A percentile compares a stretch with the other conserved stretches of the same genome.
phyloP scores from a whole-genome alignment of 1,140 invertebrate genomes.

The Argopecten irradians region DNA sequence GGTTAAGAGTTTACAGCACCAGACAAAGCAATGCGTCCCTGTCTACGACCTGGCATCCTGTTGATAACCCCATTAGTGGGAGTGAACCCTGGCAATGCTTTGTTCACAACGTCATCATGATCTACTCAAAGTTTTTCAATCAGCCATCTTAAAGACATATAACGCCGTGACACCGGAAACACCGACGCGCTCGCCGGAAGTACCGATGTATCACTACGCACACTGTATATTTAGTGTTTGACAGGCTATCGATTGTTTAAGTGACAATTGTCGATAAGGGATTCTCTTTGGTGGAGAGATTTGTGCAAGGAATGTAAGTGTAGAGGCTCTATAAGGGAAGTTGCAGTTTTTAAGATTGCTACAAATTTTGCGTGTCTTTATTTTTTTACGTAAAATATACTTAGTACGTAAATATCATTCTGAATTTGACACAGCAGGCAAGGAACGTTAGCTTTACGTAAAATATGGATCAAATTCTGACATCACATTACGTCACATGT shows the following conservation, averaged over 20 bases:
- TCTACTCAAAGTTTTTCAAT: constrained; percentile 2
- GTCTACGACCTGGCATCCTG: neutral
- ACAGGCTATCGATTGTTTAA: neutral
- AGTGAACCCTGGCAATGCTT: neutral
- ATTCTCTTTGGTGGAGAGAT: neutral
- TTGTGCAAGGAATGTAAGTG: neutral
- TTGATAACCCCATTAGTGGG: constrained; percentile 1
- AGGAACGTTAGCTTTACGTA: too few relatives aligned
- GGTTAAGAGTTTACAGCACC: neutral
- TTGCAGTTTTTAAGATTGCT: too few relatives aligned
- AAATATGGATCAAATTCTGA: too few relatives aligned
- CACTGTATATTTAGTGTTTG: neutral
- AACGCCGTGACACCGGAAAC: constrained; percentile 19
- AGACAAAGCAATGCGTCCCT: neutral
- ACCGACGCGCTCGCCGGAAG: neutral
- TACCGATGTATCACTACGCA: constrained; percentile 16
- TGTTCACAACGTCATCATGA: constrained; percentile 4
- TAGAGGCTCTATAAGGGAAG: neutral
- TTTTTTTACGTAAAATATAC: too few relatives aligned
- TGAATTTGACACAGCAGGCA: too few relatives aligned
- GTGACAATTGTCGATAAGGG: neutral
- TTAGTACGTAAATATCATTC: too few relatives aligned
- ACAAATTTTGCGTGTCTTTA: too few relatives aligned
- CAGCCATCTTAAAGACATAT: constrained; percentile 17
- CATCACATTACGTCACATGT: too few relatives aligned